These are phyloP conservation scores for human DNA, from an alignment of 2,113 vertebrate genomes.

Conservation along the genomic window DNA sequence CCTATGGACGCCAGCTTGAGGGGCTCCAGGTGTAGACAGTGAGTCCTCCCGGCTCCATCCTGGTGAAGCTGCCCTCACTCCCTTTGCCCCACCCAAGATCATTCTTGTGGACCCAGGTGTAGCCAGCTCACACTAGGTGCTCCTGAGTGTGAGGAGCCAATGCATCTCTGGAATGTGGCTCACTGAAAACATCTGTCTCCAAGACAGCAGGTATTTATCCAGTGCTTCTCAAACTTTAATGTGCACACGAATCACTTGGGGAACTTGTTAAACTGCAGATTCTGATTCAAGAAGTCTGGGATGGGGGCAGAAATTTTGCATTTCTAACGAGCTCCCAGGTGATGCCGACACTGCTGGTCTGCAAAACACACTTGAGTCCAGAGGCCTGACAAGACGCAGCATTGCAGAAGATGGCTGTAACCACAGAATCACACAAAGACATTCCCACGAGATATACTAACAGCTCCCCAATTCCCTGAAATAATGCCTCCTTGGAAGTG, in stretches of 20 bases:
- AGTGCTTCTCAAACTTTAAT: neutral
- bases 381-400: neutral
- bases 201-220: neutral
- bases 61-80: neutral
- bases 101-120: neutral
- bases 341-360: neutral
- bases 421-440: neutral
- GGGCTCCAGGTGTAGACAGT: rapidly evolving
- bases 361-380: neutral
- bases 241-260: neutral
- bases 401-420: neutral
- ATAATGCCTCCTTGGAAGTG: neutral
- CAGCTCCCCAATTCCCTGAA: neutral
- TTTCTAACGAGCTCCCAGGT: neutral
- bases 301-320: neutral
- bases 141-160: neutral
- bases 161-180: neutral
- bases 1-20: neutral
- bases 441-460: rapidly evolving
- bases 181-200: neutral
- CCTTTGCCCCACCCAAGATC: no score
- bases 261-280: neutral
- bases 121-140: neutral
- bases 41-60: neutral
- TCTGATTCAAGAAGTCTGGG: neutral